phyloP scores from a whole-genome alignment of 2,113 vertebrate genomes.

The Pogona vitticeps region DNA sequence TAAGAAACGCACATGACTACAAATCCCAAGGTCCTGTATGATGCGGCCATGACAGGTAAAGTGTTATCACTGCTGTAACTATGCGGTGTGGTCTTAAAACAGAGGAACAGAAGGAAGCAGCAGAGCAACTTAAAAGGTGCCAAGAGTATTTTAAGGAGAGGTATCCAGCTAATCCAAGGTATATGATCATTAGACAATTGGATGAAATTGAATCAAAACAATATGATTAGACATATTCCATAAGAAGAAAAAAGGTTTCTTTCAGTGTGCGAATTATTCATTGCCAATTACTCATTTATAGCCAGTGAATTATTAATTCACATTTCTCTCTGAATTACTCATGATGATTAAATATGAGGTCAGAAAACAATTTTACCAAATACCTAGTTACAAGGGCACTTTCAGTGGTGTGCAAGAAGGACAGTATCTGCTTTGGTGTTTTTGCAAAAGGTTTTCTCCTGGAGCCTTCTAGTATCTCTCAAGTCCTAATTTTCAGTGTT shows the following conservation, averaged over 20 bases:
- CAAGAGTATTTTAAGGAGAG: neutral
- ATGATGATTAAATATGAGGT: constrained; percentile 31
- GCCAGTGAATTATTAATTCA: constrained; percentile 9
- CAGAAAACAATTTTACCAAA: constrained; percentile 23
- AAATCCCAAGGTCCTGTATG: too few relatives aligned
- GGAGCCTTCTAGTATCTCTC: neutral
- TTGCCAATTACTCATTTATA: neutral
- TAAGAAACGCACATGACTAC: too few relatives aligned
- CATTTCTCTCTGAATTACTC: constrained; percentile 3
- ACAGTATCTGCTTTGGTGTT: neutral
- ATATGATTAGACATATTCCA: neutral
- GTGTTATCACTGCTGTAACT: too few relatives aligned
- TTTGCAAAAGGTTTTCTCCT: neutral
- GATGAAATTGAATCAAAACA: neutral
- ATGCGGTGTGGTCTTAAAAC: too few relatives aligned
- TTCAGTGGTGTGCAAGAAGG: neutral
- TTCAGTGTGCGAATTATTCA: neutral
- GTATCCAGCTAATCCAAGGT: neutral
- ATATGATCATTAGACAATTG: neutral
- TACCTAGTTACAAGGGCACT: neutral
- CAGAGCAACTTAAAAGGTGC: neutral
- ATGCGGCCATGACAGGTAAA: too few relatives aligned
- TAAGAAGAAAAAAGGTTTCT: neutral
- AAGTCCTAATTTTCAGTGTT: too few relatives aligned
- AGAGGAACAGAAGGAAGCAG: too few relatives aligned